Evolutionary conservation across 1,140 invertebrate genomes (phyloP).

Genomic region (Penaeus indicus): DNA sequence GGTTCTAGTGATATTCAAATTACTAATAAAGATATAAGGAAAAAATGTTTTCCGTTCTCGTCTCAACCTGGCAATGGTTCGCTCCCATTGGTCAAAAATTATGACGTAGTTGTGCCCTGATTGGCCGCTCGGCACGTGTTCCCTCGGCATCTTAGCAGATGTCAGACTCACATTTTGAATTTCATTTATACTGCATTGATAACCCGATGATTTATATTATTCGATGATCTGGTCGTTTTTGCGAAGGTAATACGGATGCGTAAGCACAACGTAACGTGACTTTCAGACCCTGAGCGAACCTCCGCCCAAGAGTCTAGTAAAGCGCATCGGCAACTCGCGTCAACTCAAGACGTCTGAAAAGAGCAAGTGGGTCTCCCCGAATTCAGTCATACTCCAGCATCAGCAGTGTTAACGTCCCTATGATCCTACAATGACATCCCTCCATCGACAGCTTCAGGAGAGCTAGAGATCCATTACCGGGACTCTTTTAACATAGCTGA

Average conservation of each 20-base stretch:
- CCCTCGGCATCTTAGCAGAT: constrained; percentile 4
- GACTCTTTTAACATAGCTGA: neutral
- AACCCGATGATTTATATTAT: constrained; percentile 5
- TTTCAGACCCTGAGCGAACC: no score
- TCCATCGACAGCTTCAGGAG: neutral
- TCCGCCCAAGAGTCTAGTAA: neutral
- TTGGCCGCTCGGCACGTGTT: constrained; percentile 59
- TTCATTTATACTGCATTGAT: neutral
- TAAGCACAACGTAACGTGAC: neutral
- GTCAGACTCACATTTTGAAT: neutral
- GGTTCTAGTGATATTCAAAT: no score
- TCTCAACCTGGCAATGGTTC: neutral
- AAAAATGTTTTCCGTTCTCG: neutral
- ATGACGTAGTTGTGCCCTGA: constrained; percentile 27
- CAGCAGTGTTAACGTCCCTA: neutral
- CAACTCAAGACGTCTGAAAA: constrained; percentile 45
- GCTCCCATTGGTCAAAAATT: constrained; percentile 46
- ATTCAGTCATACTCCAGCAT: constrained; percentile 50
- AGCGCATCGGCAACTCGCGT: constrained; percentile 34
- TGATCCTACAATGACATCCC: neutral
- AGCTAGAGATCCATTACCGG: neutral
- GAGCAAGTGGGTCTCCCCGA: constrained; percentile 36
- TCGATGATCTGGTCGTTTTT: neutral
- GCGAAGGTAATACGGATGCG: neutral
- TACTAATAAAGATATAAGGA: neutral